Base-by-base conservation (phyloP, 2,113 vertebrate genomes). In the Laterallus jamaicensis region DNA sequence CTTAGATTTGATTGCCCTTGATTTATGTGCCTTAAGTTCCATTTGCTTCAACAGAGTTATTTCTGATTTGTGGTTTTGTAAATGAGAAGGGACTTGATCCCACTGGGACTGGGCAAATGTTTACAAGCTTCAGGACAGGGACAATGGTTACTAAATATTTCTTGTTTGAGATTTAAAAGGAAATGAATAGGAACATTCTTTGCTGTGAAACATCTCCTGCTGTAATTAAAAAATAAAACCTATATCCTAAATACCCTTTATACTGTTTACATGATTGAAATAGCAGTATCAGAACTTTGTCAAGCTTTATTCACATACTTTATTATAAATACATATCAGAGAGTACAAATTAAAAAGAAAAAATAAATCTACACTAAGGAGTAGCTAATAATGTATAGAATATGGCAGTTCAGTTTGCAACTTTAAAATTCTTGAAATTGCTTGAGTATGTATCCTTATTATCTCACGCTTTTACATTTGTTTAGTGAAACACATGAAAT, bases 31-130 rank as follows among this genome's bases (percentile, higher is more conserved):
- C 35, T 92, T 93, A 90, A 97, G 89, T 92, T 92, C 66, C 68
- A 55, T 85, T 94, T 60, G 54, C 60, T 95, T 95, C 62, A 84
- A 47, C 49, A 58, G 52, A 82, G 22, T 55, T 95, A 49, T 77
- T 94, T 96, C 59, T 97, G 69, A 79, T 82, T 92, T 92, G 90
- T 31, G 58, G 15, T 80, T 94, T 91, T 86, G 32, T 78, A 77
- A 67, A 70, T 90, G 60, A 88, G 82, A 84, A 71, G 35, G 70
- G 50, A 66, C 67, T 95, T 94, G 54, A 47, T 70, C 66, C 39
- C 49, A 6, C 32, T 56, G 77, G 32, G 44, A 62, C 62, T 92
- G 35, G 21, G 47, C 44, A 75, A 49, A 39, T 86, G 52, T 86
- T 86, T 90, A 83, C 91, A 71, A 66, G 73, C 78, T 82, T 87